Evolutionary conservation across 2,888 invertebrate genomes (phyloP).

Genomic region (Aquatica leii): DNA sequence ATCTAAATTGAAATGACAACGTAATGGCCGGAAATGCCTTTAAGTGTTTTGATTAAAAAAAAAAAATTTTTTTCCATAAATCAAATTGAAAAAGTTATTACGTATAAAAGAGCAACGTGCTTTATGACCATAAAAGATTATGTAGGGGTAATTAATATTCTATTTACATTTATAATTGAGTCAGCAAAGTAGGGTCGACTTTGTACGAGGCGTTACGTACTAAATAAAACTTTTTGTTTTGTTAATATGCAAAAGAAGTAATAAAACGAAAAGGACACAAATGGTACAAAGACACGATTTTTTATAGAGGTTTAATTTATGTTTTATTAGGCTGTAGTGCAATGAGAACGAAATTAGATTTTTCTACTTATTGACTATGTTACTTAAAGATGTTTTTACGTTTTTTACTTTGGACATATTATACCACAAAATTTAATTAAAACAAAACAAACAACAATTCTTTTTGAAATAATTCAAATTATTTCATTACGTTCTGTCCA

Average conservation of each 20-base stretch:
- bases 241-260: constrained; percentile 9
- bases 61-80: neutral
- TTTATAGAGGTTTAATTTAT: too few relatives aligned
- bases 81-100: neutral
- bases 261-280: neutral
- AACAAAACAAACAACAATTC: too few relatives aligned
- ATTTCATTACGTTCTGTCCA: too few relatives aligned
- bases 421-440: too few relatives aligned
- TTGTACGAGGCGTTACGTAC: constrained; percentile 13
- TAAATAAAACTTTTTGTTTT: constrained; percentile 12
- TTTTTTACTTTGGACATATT: too few relatives aligned
- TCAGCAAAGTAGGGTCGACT: neutral
- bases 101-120: neutral
- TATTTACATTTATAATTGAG: constrained; percentile 24
- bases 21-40: constrained; percentile 35
- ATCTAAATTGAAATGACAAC: constrained; percentile 37
- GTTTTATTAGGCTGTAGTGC: too few relatives aligned
- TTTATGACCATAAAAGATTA: constrained; percentile 14
- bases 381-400: too few relatives aligned
- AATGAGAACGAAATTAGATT: too few relatives aligned
- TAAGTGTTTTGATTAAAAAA: neutral
- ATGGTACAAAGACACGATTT: too few relatives aligned
- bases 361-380: too few relatives aligned
- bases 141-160: constrained; percentile 17
- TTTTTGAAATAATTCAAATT: too few relatives aligned